Evolutionary conservation across 2,113 vertebrate species (phyloP).

Genomic region (Madoqua kirkii): DNA sequence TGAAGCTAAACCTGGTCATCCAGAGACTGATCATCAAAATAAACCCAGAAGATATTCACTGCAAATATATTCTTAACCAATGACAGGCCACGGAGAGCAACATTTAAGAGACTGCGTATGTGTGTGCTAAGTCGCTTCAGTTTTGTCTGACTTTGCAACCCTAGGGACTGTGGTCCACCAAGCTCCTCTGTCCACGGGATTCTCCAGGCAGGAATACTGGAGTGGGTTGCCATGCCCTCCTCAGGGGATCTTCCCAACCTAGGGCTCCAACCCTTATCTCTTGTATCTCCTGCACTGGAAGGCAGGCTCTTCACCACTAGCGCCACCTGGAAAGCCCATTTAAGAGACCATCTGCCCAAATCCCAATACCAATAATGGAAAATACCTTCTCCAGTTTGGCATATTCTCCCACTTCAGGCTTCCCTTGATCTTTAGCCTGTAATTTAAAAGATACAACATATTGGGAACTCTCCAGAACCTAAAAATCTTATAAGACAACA

Average conservation of each 20-base stretch:
- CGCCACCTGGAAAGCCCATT: not conserved
- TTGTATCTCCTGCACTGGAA: not conserved
- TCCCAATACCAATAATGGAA: not conserved
- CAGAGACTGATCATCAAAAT: not conserved
- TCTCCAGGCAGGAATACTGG: not conserved
- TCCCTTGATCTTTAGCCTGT: constrained; percentile 96
- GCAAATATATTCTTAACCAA: not conserved
- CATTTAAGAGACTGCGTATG: not conserved
- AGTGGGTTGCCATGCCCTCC: not conserved
- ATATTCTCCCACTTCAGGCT: constrained; percentile 92
- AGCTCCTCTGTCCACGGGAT: not conserved
- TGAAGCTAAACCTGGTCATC: not conserved
- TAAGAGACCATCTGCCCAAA: not conserved
- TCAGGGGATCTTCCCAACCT: not conserved
- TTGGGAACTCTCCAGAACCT: not conserved
- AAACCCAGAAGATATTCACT: not conserved
- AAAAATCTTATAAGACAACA: not conserved
- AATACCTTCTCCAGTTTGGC: constrained; percentile 94
- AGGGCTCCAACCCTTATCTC: not conserved
- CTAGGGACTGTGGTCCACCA: not conserved
- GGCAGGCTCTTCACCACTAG: not conserved
- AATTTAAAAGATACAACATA: constrained; percentile 70
- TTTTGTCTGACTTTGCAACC: not conserved
- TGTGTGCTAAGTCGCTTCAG: not conserved
- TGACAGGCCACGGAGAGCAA: not conserved